Conservation (phyloP, 2,113 vertebrate species). For the Larimichthys crocea region DNA sequence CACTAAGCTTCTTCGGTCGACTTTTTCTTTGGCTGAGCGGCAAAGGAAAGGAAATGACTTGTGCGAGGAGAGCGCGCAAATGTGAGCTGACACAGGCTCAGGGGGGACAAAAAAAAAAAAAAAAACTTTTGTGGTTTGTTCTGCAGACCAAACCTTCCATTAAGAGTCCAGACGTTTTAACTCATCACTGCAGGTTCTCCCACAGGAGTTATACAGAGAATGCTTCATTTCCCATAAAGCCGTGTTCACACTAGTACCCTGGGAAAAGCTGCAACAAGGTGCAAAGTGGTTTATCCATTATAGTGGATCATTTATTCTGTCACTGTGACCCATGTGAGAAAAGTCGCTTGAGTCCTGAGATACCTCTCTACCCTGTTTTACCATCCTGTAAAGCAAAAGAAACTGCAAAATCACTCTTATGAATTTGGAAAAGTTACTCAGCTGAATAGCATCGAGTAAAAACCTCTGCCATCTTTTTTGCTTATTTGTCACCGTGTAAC, state of each 20-base stretch:
- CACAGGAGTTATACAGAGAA: constrained; percentile 47
- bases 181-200: constrained; percentile 64
- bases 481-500: not conserved
- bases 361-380: constrained; percentile 1
- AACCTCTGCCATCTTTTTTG: not conserved
- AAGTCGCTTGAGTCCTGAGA: constrained; percentile 50
- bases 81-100: constrained; percentile 43
- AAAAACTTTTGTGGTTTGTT: constrained; percentile 50
- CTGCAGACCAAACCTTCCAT: constrained; percentile 55
- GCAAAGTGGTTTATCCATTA: constrained; percentile 78
- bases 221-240: constrained; percentile 64
- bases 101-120: not conserved
- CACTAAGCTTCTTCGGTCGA: constrained; percentile 51
- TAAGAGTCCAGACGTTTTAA: constrained; percentile 73
- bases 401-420: constrained; percentile 7
- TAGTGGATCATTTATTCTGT: constrained; percentile 61
- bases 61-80: constrained; percentile 34
- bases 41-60: constrained; percentile 40
- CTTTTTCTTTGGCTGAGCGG: constrained; percentile 43
- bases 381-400: constrained; percentile 9
- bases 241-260: constrained; percentile 63
- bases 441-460: not conserved
- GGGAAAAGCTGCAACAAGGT: constrained; percentile 73
- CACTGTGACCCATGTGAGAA: constrained; percentile 58
- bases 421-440: constrained; percentile 19